Percentiles rank a stretch among this genome's conserved stretches.
Evolutionary conservation across 2,888 invertebrate species (phyloP).

Genomic region (Geotrupes spiniger): DNA sequence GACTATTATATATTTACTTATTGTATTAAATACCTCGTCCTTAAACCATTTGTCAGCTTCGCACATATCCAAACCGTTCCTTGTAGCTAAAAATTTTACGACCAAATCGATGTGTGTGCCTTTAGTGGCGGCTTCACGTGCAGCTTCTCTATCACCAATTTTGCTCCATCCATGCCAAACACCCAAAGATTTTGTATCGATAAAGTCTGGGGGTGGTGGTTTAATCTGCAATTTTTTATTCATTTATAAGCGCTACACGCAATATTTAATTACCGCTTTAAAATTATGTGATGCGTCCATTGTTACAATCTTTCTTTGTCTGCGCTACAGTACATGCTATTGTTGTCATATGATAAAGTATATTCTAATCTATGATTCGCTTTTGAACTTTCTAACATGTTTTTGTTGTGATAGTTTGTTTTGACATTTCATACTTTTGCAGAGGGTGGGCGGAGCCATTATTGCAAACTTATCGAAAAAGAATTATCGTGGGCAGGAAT

Average conservation of each 20-base stretch:
- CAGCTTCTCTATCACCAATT: slow-evolving; percentile 62
- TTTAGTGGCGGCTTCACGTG: slow-evolving; percentile 66
- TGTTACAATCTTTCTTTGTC: too few relatives aligned
- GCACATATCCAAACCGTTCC: slow-evolving; percentile 55
- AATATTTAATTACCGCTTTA: too few relatives aligned
- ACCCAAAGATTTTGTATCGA: slow-evolving; percentile 41
- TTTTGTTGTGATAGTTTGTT: too few relatives aligned
- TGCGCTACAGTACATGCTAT: too few relatives aligned
- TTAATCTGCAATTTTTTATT: slow-evolving; percentile 23
- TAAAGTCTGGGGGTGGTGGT: slow-evolving; percentile 36
- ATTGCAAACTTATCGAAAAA: too few relatives aligned
- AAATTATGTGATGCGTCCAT: too few relatives aligned
- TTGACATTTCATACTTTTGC: too few relatives aligned
- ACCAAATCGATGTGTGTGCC: slow-evolving; percentile 62
- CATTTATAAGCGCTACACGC: background rate
- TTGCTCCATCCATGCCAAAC: slow-evolving; percentile 67
- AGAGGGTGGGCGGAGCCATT: too few relatives aligned
- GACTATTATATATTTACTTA: slow-evolving; percentile 9
- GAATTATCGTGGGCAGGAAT: too few relatives aligned
- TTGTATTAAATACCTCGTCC: slow-evolving; percentile 52
- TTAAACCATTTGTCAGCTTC: slow-evolving; percentile 58
- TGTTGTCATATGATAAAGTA: too few relatives aligned
- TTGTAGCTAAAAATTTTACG: slow-evolving; percentile 56
- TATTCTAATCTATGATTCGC: too few relatives aligned
- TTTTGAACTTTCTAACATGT: too few relatives aligned